Base-by-base conservation (phyloP, 2,888 invertebrate species). In the Noctua janthina region DNA sequence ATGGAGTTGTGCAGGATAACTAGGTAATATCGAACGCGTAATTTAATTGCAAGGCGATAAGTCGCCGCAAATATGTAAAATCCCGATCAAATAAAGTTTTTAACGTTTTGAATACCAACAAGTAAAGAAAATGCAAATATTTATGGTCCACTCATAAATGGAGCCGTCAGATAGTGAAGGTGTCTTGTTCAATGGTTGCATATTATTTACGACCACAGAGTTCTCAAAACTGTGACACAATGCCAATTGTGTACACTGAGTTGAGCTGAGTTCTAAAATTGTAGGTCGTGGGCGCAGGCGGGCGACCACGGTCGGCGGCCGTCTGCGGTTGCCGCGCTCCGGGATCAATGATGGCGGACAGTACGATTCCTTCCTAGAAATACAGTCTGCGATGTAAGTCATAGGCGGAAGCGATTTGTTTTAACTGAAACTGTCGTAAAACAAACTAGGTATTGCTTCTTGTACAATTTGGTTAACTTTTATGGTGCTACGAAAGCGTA, bases 361-460 rank as follows among this genome's bases (percentile, higher is more conserved):
- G 79, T 85, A 80, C 62, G 74, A 86, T 78, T 78, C 81, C 83
- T 93, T 93, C 93, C 91, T 79, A 90, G 93, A 93, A 93, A 72
- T 39, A 78, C 68, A 20, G 74, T 29, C 74, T 10, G 29, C 56
- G 83, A 17, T 1, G 10, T 72, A 84, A 79, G 35, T 0, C 15
- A 74, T 5, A 29, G 78, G 89, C 75, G 79, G 10, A 4, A 73
- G 90, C 88, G 88, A 74, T 56, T 72, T n/a, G 3, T 39, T 20
- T 13, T 46, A 17, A 51, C 4, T n/a, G 0, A 66, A n/a, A 20
- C 11, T 43, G 6, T 35, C 2, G 11, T 59, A 17, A 15, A 13
- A 56, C 1, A 23, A 46, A 62, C 17, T 46, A 0, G 0, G 2
- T 0, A 7, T 7, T 4, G 29, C n/a, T 5, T 13, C 6, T 46